Percentiles rank a stretch among this genome's conserved stretches.
Conservation (phyloP, 2,113 vertebrate genomes). For the Gallinago jamesoni region DNA sequence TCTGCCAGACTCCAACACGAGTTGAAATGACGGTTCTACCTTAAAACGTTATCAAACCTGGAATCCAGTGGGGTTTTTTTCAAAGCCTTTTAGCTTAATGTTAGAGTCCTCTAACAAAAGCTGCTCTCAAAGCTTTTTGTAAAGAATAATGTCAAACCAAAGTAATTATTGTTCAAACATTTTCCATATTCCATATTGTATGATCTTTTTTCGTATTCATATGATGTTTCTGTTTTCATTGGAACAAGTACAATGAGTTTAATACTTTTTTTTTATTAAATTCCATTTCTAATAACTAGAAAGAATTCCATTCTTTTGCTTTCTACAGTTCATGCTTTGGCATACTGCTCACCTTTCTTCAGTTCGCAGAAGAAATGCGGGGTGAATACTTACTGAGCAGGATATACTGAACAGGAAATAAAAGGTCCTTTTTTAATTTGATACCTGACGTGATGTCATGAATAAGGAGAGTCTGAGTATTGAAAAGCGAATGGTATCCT, state of each 20-base stretch:
- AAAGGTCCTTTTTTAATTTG: conserved; percentile 32
- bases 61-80: not conserved
- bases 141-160: not conserved
- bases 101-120: not conserved
- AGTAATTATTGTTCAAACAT: conserved; percentile 8
- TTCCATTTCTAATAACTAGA: conserved; percentile 56
- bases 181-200: not conserved
- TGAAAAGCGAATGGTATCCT: not conserved
- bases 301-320: conserved; percentile 32
- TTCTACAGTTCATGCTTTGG: not conserved
- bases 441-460: not conserved
- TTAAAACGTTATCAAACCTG: not conserved
- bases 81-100: not conserved
- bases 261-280: conserved; percentile 67
- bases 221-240: conserved; percentile 52
- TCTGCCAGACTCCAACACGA: not conserved
- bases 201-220: conserved; percentile 42
- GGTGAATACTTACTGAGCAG: conserved; percentile 15
- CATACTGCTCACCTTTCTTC: conserved; percentile 7
- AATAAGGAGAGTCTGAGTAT: not conserved
- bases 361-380: conserved; percentile 9
- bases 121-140: not conserved
- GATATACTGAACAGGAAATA: conserved; percentile 40
- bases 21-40: not conserved
- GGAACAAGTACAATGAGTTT: conserved; percentile 15